These are phyloP conservation scores for Dipodomys merriami DNA, from an alignment of 2,113 vertebrate genomes.

Conservation along the genomic window DNA sequence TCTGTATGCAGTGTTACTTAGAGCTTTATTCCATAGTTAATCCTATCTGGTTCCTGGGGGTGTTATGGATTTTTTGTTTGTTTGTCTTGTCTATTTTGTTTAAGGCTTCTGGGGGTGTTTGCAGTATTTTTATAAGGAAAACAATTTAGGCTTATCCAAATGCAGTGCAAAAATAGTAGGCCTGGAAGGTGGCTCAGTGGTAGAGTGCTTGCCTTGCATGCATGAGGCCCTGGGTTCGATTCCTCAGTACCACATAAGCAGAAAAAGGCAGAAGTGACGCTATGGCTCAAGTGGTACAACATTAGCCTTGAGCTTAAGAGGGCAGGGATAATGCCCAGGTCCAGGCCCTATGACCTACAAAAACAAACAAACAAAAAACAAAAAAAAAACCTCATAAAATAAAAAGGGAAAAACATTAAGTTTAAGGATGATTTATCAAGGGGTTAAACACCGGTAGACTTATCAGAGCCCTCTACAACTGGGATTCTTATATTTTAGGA, in stretches of 20 bases:
- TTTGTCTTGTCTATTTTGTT: not conserved
- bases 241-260: too few relatives aligned
- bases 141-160: not conserved
- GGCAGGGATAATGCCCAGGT: too few relatives aligned
- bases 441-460: too few relatives aligned
- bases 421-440: not conserved
- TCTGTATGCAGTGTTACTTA: not conserved
- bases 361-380: not conserved
- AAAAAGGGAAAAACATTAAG: not conserved
- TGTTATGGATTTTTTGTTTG: not conserved
- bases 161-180: not conserved
- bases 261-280: too few relatives aligned
- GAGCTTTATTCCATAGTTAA: not conserved
- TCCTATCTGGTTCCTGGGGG: not conserved
- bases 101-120: too few relatives aligned
- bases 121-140: not conserved
- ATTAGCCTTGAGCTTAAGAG: too few relatives aligned
- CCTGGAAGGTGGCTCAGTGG: too few relatives aligned
- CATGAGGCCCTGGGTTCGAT: too few relatives aligned
- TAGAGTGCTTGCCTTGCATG: too few relatives aligned
- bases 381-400: not conserved
- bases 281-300: too few relatives aligned
- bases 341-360: too few relatives aligned
- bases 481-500: not conserved
- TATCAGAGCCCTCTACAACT: too few relatives aligned